Conservation (phyloP, 1,140 invertebrate species). For the Zaprionus taronus region DNA sequence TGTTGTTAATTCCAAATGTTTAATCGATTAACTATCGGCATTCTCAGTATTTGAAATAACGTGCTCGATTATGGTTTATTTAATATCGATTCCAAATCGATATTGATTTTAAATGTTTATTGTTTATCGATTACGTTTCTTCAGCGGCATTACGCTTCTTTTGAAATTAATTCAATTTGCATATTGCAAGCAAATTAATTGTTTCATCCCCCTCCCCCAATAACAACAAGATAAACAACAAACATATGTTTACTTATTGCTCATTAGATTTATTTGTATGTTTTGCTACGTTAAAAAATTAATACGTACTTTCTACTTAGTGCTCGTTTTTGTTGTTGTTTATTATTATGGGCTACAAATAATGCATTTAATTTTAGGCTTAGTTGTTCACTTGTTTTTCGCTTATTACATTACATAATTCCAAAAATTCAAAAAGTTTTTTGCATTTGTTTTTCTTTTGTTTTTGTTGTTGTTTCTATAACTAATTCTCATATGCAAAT, state of each 20-base stretch:
- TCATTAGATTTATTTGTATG: constrained; percentile 63
- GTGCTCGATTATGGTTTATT: background rate
- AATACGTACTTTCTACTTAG: constrained; percentile 71
- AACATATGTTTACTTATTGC: constrained; percentile 34
- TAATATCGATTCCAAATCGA: background rate
- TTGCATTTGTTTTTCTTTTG: constrained; percentile 9
- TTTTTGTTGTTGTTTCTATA: constrained; percentile 20
- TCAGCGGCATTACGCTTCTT: background rate
- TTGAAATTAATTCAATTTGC: too few species aligned
- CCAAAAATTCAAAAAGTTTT: constrained; percentile 35
- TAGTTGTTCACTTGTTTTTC: constrained; percentile 61
- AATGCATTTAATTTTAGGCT: constrained; percentile 56
- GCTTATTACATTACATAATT: constrained; percentile 59
- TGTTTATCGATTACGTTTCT: background rate
- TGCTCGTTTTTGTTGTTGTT: constrained; percentile 54
- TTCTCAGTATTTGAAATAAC: background rate
- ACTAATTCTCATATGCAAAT: constrained; percentile 37
- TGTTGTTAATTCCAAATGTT: background rate
- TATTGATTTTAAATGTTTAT: background rate
- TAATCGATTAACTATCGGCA: background rate
- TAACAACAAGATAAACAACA: background rate
- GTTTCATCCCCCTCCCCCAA: background rate
- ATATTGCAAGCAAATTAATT: too few species aligned
- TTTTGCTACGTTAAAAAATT: constrained; percentile 67
- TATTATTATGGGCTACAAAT: constrained; percentile 64